These are phyloP conservation scores for Neodiprion fabricii DNA, from an alignment of 1,140 invertebrate genomes.

Conservation along the genomic window DNA sequence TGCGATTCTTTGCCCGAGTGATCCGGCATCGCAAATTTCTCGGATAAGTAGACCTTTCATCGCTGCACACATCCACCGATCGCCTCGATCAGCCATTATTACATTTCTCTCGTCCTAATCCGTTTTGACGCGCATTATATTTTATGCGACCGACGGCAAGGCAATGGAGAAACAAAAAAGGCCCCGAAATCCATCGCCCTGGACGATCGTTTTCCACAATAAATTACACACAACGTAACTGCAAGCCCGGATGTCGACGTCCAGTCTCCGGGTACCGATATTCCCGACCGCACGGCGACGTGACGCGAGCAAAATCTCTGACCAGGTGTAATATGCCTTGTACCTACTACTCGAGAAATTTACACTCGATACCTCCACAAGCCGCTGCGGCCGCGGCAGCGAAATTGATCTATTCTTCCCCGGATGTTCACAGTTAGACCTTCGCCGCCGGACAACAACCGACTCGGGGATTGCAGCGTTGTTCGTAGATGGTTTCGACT, in stretches of 20 bases:
- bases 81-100: too few species aligned
- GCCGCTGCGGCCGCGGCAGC: not conserved
- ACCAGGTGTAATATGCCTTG: not conserved
- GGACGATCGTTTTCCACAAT: too few species aligned
- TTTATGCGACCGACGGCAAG: not conserved
- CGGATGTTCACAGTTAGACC: not conserved
- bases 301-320: not conserved
- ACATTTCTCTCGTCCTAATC: not conserved
- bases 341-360: too few species aligned
- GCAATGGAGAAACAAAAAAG: not conserved
- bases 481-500: too few species aligned
- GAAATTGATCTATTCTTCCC: not conserved
- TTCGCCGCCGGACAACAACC: not conserved
- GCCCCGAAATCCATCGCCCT: too few species aligned
- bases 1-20: not conserved
- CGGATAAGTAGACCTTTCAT: not conserved
- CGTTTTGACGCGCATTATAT: not conserved
- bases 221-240: too few species aligned
- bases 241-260: not conserved
- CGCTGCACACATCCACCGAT: too few species aligned
- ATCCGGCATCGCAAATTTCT: conserved; percentile 4
- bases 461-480: not conserved
- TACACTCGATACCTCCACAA: not conserved
- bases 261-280: not conserved
- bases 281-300: not conserved